Conservation (phyloP, 2,888 invertebrate species). For the Hydriomena furcata region DNA sequence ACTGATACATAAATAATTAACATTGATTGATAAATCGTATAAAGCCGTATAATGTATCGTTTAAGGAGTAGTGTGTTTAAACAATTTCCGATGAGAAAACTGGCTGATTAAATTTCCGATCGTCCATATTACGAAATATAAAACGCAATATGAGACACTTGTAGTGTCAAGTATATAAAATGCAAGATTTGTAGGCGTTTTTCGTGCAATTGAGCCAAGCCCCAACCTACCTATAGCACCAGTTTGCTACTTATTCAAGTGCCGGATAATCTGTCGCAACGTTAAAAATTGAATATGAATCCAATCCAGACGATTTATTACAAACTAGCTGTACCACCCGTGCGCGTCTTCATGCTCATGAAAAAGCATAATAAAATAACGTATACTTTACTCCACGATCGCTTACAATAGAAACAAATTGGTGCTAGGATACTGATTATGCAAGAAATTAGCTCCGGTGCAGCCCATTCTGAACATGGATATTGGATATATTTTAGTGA, state of each 20-base stretch:
- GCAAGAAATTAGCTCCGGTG: constrained; percentile 55
- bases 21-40: too few species aligned
- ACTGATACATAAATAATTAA: too few species aligned
- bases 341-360: too few species aligned
- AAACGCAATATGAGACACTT: constrained; percentile 41
- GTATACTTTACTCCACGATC: neutral
- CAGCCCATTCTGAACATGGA: constrained; percentile 41
- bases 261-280: too few species aligned
- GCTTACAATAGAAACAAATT: neutral
- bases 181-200: constrained; percentile 56
- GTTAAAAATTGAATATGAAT: too few species aligned
- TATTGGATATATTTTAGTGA: constrained; percentile 53
- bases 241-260: neutral
- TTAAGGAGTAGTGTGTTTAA: too few species aligned
- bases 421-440: constrained; percentile 50
- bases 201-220: constrained; percentile 47
- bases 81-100: constrained; percentile 1
- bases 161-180: constrained; percentile 57
- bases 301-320: too few species aligned
- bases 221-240: constrained; percentile 26
- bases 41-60: too few species aligned
- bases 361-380: too few species aligned
- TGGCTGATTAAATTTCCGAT: constrained; percentile 5
- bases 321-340: too few species aligned
- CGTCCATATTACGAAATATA: constrained; percentile 35